Percentiles rank a stretch among this genome's conserved stretches.
Conservation (phyloP, 2,797 vertebrate genomes). For the Coluber constrictor region DNA sequence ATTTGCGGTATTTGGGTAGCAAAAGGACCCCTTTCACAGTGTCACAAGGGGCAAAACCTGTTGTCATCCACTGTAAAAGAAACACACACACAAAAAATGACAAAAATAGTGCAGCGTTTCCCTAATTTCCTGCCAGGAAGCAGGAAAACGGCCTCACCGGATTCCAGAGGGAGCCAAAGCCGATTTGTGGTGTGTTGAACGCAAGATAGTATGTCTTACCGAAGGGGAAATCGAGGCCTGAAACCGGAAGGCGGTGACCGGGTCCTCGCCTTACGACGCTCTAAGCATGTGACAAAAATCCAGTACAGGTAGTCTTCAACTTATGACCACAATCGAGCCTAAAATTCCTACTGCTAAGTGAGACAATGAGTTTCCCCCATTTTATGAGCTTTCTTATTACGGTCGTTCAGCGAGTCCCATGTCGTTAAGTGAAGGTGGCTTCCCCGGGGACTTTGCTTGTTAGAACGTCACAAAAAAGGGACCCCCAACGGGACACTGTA, state of each 20-base stretch:
- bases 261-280: background rate
- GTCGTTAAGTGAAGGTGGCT: background rate
- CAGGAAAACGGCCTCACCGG: background rate
- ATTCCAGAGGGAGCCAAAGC: fast-evolving
- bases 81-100: background rate
- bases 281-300: constrained; percentile 3
- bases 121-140: too few relatives aligned
- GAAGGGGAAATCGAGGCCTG: background rate
- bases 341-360: background rate
- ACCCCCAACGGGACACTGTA: background rate
- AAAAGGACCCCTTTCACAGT: constrained; percentile 32
- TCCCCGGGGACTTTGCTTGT: background rate
- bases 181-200: background rate
- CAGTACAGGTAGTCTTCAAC: background rate
- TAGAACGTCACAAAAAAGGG: background rate
- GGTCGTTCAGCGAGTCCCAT: background rate
- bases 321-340: background rate
- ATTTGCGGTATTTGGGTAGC: background rate
- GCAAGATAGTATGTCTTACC: background rate
- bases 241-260: fast-evolving
- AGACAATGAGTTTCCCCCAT: background rate
- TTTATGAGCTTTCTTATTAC: too few relatives aligned
- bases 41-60: background rate
- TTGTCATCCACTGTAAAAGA: constrained; percentile 18
- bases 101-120: background rate